These are phyloP conservation scores for Telenomus remus DNA, from an alignment of 1,140 invertebrate genomes.

Conservation along the genomic window DNA sequence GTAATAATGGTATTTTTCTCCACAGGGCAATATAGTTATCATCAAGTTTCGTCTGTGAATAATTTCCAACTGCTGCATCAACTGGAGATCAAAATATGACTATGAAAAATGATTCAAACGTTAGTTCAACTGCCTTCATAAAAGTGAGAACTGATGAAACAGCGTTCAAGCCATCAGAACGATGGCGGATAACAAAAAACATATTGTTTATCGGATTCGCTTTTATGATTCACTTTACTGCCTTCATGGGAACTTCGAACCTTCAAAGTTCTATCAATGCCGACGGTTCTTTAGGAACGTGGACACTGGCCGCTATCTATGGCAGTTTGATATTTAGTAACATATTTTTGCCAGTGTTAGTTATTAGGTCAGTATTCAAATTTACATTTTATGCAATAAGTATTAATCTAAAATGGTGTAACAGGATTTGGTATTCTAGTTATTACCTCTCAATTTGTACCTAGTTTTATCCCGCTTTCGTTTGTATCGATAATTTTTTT, in stretches of 20 bases:
- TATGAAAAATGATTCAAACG: conserved; percentile 58
- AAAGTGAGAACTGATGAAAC: conserved; percentile 47
- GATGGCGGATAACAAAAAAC: conserved; percentile 83
- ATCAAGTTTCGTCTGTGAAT: too few relatives aligned
- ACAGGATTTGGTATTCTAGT: too few relatives aligned
- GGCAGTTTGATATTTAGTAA: conserved; percentile 88
- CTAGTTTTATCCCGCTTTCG: too few relatives aligned
- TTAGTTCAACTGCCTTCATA: too few relatives aligned
- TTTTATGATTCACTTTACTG: conserved; percentile 89
- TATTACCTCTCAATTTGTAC: too few relatives aligned
- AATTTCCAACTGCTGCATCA: neutral
- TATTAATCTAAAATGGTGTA: too few relatives aligned
- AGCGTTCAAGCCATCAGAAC: conserved; percentile 74
- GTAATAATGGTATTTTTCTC: too few relatives aligned
- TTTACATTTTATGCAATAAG: too few relatives aligned
- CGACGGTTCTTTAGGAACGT: conserved; percentile 81
- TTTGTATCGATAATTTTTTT: too few relatives aligned
- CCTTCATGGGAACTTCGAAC: conserved; percentile 87
- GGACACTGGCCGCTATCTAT: conserved; percentile 85
- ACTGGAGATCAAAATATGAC: conserved; percentile 20
- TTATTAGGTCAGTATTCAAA: conserved; percentile 78
- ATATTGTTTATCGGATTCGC: conserved; percentile 83
- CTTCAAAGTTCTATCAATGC: conserved; percentile 85
- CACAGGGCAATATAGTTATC: too few relatives aligned
- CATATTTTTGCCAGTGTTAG: conserved; percentile 84